phyloP scores from a whole-genome alignment of 2,113 vertebrate genomes.

The Laterallus jamaicensis region DNA sequence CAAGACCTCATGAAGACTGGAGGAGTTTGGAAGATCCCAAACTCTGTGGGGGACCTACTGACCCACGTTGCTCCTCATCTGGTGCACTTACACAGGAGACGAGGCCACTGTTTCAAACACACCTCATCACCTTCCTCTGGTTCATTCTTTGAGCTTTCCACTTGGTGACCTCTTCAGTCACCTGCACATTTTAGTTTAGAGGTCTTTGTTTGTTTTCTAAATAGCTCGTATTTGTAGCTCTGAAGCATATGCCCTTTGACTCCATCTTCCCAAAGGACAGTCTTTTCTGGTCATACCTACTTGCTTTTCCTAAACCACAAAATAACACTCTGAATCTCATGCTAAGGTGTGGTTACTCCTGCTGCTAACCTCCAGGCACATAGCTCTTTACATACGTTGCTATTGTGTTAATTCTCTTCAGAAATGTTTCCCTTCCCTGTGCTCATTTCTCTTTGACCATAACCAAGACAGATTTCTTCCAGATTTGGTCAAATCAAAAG shows the following conservation, averaged over 20 bases:
- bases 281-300: constrained; percentile 55
- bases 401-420: constrained; percentile 23
- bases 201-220: constrained; percentile 54
- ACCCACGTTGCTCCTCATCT: constrained; percentile 14
- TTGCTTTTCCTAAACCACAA: constrained; percentile 59
- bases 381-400: background rate
- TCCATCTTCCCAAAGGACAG: constrained; percentile 50
- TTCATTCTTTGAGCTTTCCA: constrained; percentile 38
- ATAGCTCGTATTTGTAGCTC: constrained; percentile 25
- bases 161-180: constrained; percentile 19
- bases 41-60: constrained; percentile 12
- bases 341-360: constrained; percentile 20
- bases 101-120: background rate
- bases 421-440: background rate
- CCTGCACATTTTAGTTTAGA: constrained; percentile 45
- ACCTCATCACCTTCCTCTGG: constrained; percentile 29
- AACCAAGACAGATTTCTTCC: background rate
- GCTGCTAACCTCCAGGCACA: background rate
- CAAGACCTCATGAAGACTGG: background rate
- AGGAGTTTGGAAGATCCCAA: background rate
- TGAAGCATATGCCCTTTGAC: constrained; percentile 53
- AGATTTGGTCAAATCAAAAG: background rate
- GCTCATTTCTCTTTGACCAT: background rate
- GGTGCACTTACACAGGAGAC: background rate
- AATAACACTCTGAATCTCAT: constrained; percentile 5